Percentiles rank a stretch among this genome's conserved stretches.
phyloP scores from a whole-genome alignment of 2,888 invertebrate genomes.

The Idaea aversata region DNA sequence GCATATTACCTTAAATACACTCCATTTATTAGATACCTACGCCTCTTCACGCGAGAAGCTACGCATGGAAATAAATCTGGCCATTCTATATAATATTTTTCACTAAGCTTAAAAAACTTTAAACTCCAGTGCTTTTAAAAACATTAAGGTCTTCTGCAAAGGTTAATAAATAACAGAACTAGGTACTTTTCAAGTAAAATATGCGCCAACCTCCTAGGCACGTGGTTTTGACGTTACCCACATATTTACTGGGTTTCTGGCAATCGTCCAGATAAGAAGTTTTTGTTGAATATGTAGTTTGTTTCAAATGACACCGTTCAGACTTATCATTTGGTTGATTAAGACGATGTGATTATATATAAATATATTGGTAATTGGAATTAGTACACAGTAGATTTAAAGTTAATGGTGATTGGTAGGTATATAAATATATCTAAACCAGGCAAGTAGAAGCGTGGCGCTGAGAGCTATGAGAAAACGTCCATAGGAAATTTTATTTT shows the following conservation, averaged over 20 bases:
- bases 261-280: conserved; percentile 46
- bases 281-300: conserved; percentile 21
- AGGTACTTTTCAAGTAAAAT: conserved; percentile 12
- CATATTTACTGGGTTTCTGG: conserved; percentile 39
- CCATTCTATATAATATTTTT: conserved; percentile 7
- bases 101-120: not conserved
- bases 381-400: not conserved
- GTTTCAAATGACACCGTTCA: not conserved
- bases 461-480: too few species aligned
- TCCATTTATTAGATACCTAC: not conserved
- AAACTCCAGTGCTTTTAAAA: conserved; percentile 4
- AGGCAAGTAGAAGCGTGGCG: too few species aligned
- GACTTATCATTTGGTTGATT: not conserved
- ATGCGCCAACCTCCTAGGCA: conserved; percentile 8
- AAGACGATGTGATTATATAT: not conserved
- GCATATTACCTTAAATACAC: not conserved
- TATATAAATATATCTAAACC: too few species aligned
- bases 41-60: not conserved
- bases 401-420: too few species aligned
- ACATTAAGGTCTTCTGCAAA: not conserved
- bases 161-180: conserved; percentile 2
- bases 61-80: not conserved
- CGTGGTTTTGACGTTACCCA: conserved; percentile 25
- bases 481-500: too few species aligned
- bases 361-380: not conserved